phyloP scores from a whole-genome alignment of 2,888 invertebrate genomes.

The Dryadula phaetusa region DNA sequence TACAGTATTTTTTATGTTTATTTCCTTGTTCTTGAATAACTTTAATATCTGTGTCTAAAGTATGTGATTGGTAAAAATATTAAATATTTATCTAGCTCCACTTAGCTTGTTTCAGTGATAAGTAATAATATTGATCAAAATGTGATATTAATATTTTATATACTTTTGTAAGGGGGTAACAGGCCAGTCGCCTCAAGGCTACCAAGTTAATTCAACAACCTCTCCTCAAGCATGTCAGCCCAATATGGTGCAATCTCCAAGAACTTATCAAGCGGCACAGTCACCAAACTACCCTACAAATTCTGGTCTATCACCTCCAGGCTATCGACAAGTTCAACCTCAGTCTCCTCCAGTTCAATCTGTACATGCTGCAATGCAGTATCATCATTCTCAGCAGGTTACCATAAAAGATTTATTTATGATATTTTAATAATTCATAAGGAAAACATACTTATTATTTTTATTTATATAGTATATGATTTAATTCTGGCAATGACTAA shows the following conservation, averaged over 20 bases:
- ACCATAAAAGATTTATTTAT: background rate
- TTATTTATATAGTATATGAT: no score
- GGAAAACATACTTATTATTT: no score
- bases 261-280: slow-evolving; percentile 82
- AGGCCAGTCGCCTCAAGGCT: slow-evolving; percentile 79
- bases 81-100: no score
- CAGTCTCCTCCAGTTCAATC: slow-evolving; percentile 79
- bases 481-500: background rate
- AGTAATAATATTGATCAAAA: background rate
- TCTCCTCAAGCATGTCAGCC: slow-evolving; percentile 79
- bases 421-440: no score
- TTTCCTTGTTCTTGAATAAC: no score
- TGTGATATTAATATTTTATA: background rate
- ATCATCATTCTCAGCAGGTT: slow-evolving; percentile 80
- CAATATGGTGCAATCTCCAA: slow-evolving; percentile 71
- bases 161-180: slow-evolving; percentile 62
- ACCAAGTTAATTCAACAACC: slow-evolving; percentile 82
- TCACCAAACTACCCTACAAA: slow-evolving; percentile 76
- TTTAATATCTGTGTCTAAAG: no score
- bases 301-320: slow-evolving; percentile 84
- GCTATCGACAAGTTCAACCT: slow-evolving; percentile 76
- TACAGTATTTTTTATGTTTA: background rate
- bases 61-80: no score
- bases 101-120: no score
- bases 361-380: slow-evolving; percentile 79